These are phyloP conservation scores for Eilema depressum DNA, from an alignment of 2,888 invertebrate species.

Conservation along the genomic window DNA sequence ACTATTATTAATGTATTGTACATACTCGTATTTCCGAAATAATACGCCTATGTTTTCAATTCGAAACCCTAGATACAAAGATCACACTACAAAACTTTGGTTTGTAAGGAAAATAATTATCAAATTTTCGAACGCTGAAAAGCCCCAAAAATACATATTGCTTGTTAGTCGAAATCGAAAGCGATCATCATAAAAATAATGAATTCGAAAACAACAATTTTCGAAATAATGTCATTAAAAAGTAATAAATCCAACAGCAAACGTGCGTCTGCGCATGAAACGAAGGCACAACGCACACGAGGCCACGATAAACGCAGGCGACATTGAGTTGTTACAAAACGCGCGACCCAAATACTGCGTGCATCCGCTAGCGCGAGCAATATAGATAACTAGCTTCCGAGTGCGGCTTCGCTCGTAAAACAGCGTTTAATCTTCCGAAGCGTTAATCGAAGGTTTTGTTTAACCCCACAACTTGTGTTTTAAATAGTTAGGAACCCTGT, in stretches of 20 bases:
- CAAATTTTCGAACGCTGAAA: too few relatives aligned
- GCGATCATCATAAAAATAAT: not conserved
- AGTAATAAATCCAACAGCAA: constrained; percentile 21
- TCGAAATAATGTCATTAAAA: constrained; percentile 19
- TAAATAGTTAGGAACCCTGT: not conserved
- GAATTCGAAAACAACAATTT: not conserved
- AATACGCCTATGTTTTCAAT: too few relatives aligned
- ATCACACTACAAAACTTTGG: too few relatives aligned
- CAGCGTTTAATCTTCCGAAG: not conserved
- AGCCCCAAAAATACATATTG: too few relatives aligned
- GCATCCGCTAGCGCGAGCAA: constrained; percentile 62
- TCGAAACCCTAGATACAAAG: too few relatives aligned
- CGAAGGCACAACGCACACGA: constrained; percentile 50
- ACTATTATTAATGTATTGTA: too few relatives aligned
- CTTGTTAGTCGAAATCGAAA: not conserved
- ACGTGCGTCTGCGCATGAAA: constrained; percentile 30
- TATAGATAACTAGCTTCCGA: constrained; percentile 38
- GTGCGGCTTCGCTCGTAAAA: not conserved
- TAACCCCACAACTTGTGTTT: not conserved
- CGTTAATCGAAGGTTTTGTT: not conserved
- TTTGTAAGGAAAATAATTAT: too few relatives aligned
- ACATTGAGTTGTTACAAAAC: constrained; percentile 74
- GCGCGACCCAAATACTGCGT: constrained; percentile 69
- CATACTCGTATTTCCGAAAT: too few relatives aligned
- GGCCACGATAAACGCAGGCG: constrained; percentile 53